Conservation (phyloP, 35 echinoderm and acorn worm genomes). For the Lytechinus pictus region DNA sequence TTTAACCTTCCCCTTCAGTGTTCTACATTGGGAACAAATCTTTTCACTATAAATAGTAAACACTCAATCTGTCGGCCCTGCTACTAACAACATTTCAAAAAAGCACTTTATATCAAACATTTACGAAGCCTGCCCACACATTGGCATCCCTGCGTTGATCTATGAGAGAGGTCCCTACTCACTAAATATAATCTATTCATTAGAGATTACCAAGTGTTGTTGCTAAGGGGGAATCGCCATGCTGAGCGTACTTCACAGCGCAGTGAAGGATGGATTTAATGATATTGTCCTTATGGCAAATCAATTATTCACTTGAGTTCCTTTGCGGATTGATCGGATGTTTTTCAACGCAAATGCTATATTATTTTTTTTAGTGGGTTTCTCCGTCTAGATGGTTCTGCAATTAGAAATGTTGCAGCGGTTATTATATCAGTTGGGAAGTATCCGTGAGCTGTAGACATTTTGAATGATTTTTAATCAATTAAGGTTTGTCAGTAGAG, state of each 20-base stretch:
- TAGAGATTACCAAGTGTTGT: not conserved
- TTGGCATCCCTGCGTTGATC: not conserved
- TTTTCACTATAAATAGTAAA: not conserved
- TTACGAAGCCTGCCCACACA: not conserved
- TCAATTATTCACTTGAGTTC: not conserved
- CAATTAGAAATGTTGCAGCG: too few relatives aligned
- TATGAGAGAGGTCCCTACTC: not conserved
- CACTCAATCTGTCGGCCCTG: not conserved
- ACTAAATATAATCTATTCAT: conserved; percentile 8
- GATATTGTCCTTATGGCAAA: not conserved
- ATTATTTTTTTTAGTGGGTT: not conserved
- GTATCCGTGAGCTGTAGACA: too few relatives aligned
- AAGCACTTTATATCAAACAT: not conserved
- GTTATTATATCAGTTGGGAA: too few relatives aligned
- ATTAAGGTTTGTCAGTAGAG: too few relatives aligned
- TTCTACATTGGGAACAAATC: not conserved
- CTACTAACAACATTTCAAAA: not conserved
- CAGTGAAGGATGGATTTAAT: not conserved
- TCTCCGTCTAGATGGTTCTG: not conserved
- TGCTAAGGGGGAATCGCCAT: not conserved
- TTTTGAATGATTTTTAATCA: too few relatives aligned
- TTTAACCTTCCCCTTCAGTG: not conserved
- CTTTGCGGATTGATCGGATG: not conserved
- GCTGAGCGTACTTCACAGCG: not conserved
- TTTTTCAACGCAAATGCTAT: not conserved